phyloP scores from a whole-genome alignment of 2,888 invertebrate genomes.

The Ennomos quercinarius region DNA sequence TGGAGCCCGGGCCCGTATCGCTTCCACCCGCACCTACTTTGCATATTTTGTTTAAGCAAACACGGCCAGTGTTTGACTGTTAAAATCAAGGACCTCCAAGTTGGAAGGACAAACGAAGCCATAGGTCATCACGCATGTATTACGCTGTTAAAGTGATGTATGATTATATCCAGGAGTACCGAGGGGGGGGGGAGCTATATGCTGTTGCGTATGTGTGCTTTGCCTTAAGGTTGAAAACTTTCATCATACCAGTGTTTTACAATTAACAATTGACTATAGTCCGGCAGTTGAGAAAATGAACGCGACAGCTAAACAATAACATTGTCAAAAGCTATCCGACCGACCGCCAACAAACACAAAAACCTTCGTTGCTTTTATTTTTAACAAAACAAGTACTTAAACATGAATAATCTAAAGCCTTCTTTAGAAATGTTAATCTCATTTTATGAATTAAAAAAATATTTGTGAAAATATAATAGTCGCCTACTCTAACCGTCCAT shows the following conservation, averaged over 20 bases:
- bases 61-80: constrained; percentile 79
- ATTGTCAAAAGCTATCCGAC: constrained; percentile 2
- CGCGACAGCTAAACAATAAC: too few species aligned
- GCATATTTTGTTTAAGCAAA: constrained; percentile 83
- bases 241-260: too few species aligned
- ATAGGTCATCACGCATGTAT: constrained; percentile 60
- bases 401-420: constrained; percentile 29
- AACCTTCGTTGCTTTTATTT: constrained; percentile 27
- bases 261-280: too few species aligned
- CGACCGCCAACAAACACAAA: constrained; percentile 6
- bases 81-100: constrained; percentile 78
- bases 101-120: constrained; percentile 61
- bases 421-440: constrained; percentile 38
- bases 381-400: constrained; percentile 27
- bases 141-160: constrained; percentile 29
- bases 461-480: constrained; percentile 43
- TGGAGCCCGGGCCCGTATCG: constrained; percentile 65
- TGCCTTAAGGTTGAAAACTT: too few species aligned
- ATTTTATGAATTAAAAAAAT: constrained; percentile 42
- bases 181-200: too few species aligned
- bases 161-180: too few species aligned
- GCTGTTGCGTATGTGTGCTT: too few species aligned
- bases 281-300: too few species aligned
- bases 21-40: constrained; percentile 77
- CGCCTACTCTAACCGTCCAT: constrained; percentile 48